Evolutionary conservation across 2,888 invertebrate species (phyloP).

Genomic region (Acleris laterana): DNA sequence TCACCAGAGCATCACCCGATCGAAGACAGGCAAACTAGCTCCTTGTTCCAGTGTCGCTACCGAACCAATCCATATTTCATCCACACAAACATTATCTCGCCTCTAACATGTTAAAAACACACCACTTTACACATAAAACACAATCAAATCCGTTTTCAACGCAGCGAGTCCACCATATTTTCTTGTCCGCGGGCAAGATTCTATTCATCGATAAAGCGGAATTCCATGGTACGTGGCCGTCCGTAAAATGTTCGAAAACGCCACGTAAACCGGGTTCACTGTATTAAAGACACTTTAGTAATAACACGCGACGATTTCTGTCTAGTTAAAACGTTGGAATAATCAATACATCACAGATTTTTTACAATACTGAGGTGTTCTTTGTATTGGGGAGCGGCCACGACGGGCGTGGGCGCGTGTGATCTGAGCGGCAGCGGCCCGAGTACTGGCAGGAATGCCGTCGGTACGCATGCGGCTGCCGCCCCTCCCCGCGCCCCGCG

Average conservation of each 20-base stretch:
- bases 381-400: conserved; percentile 77
- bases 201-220: conserved; percentile 83
- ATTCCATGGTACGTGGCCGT: conserved; percentile 81
- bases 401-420: conserved; percentile 56
- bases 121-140: conserved; percentile 71
- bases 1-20: conserved; percentile 66
- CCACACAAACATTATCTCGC: conserved; percentile 50
- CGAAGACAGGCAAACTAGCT: conserved; percentile 42
- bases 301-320: conserved; percentile 52
- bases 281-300: conserved; percentile 50
- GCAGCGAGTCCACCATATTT: conserved; percentile 80
- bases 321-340: conserved; percentile 73
- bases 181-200: conserved; percentile 74
- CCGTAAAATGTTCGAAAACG: conserved; percentile 59
- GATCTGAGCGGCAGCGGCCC: conserved; percentile 71
- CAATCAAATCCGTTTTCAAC: conserved; percentile 69
- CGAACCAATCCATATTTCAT: conserved; percentile 76
- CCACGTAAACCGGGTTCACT: conserved; percentile 55
- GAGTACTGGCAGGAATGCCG: conserved; percentile 83
- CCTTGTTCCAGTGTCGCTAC: conserved; percentile 44
- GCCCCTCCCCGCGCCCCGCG: conserved; percentile 48
- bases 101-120: conserved; percentile 49
- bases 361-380: conserved; percentile 82
- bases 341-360: conserved; percentile 85
- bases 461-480: conserved; percentile 75